Base-by-base conservation (phyloP, 2,797 vertebrate genomes). In the Sciurus vulgaris region DNA sequence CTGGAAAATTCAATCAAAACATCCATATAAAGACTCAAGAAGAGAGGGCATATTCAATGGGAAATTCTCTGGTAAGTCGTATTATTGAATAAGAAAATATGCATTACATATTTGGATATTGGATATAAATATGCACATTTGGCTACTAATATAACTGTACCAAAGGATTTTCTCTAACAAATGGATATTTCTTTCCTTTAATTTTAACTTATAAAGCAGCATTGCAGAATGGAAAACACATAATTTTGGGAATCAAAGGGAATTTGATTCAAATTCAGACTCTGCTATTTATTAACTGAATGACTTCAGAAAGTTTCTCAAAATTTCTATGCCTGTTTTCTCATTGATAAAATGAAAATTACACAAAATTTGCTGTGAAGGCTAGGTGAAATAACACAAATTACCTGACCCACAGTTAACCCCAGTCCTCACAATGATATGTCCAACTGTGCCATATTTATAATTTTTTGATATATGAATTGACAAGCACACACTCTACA, bases 1-100 rank as follows among this genome's bases (percentile, higher is more conserved):
- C 44, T 86, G 18, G 7, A 92, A 94, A 92, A 41, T 44, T 91
- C 63, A 89, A 87, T 3, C 24, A 56, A 56, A 82, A 91, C 8
- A 59, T 59, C 17, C 41, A 15, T 59, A 54, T 65, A 59, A 95
- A 91, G 59, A 73, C 14, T 65, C 44, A 7, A 59, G 11, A 84
- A 67, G 1, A 54, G 7, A 70, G 49, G 24, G 10, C 2, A 59
- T 78, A 59, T 28, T 33, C 30, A 35, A 41, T 89, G 54, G 18
- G 2, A 59, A 70, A 82, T 49, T 85, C 14, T 90, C 70, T 33
- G n/a, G 38, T 30, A 82, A 77, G 69, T 33, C 61, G 85, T 61
- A 18, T 20, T 59, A 3, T 30, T 44, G 8, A 69, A n/a, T 47
- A 78, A 79, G 22, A 85, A 73, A 89, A 91, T 65, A 35, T 38